Evolutionary conservation across 2,797 vertebrate genomes (phyloP).

Genomic region (Aeoliscus strigatus): DNA sequence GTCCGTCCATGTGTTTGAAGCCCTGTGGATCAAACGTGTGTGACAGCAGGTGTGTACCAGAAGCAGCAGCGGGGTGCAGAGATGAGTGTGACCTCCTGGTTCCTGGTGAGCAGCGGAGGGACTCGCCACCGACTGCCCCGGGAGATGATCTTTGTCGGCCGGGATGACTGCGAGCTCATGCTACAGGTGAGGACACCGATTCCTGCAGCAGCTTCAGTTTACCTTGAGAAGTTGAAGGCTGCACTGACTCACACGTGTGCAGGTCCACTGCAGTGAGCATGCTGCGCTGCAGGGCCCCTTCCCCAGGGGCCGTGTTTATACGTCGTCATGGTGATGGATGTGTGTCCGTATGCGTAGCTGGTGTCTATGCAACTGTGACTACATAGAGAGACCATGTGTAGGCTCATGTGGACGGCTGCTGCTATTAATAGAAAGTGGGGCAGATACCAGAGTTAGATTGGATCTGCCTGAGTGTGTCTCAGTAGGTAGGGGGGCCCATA

Average conservation of each 20-base stretch:
- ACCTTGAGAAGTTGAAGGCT: no score
- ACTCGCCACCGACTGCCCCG: constrained; percentile 92
- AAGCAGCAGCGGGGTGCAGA: constrained; percentile 62
- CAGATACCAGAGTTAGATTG: constrained; percentile 63
- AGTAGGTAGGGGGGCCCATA: no score
- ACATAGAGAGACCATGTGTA: constrained; percentile 21
- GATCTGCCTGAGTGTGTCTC: constrained; percentile 44
- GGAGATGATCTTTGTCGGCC: constrained; percentile 98
- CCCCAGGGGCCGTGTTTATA: constrained; percentile 8
- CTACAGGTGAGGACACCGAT: constrained; percentile 92
- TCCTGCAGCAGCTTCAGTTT: no score
- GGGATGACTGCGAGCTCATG: constrained; percentile 97
- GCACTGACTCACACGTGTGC: no score
- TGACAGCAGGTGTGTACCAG: constrained; percentile 57
- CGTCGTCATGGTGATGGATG: constrained; percentile 9
- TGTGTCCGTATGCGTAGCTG: constrained; percentile 5
- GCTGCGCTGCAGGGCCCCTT: no score
- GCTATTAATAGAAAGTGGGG: constrained; percentile 77
- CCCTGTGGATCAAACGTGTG: no score
- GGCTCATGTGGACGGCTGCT: constrained; percentile 41
- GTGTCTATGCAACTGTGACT: constrained; percentile 36
- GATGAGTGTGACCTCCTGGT: constrained; percentile 99
- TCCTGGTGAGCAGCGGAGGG: constrained; percentile 96
- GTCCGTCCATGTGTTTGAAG: no score
- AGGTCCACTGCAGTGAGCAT: no score